Percentiles rank a stretch among this genome's conserved stretches.
Conservation (phyloP, 2,797 vertebrate genomes). For the Loriculus beryllinus region DNA sequence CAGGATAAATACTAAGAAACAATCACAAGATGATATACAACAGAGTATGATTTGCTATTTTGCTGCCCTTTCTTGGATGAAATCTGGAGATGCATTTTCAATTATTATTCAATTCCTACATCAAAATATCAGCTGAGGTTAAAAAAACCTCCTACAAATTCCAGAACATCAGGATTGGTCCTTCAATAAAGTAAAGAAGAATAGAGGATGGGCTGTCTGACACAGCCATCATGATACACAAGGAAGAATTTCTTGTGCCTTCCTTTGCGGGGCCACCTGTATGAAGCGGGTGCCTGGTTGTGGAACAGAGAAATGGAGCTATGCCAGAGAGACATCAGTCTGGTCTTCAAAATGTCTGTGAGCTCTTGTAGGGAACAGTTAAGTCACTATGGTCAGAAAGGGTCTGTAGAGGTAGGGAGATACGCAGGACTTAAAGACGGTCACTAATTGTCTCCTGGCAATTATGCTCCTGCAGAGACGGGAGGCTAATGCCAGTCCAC, state of each 20-base stretch:
- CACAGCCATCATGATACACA: fast-evolving
- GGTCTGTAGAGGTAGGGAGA: neutral
- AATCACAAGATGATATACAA: neutral
- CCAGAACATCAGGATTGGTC: neutral
- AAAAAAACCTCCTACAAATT: neutral
- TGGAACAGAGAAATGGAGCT: neutral
- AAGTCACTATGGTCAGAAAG: neutral
- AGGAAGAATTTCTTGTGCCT: neutral
- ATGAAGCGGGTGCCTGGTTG: fast-evolving
- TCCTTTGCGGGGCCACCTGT: neutral
- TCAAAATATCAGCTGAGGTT: neutral
- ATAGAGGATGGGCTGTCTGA: neutral
- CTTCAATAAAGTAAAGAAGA: neutral
- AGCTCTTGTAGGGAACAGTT: neutral
- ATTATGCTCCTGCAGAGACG: neutral
- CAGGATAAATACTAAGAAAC: neutral
- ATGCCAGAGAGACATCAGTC: neutral
- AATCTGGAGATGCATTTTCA: neutral
- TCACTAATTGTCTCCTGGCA: neutral
- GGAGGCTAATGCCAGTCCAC: neutral
- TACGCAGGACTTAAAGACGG: neutral
- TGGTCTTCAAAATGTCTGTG: neutral
- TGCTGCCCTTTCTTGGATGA: neutral
- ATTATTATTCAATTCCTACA: neutral
- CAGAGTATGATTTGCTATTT: neutral